phyloP scores from a whole-genome alignment of 2,113 vertebrate genomes.

The Eclectus roratus region DNA sequence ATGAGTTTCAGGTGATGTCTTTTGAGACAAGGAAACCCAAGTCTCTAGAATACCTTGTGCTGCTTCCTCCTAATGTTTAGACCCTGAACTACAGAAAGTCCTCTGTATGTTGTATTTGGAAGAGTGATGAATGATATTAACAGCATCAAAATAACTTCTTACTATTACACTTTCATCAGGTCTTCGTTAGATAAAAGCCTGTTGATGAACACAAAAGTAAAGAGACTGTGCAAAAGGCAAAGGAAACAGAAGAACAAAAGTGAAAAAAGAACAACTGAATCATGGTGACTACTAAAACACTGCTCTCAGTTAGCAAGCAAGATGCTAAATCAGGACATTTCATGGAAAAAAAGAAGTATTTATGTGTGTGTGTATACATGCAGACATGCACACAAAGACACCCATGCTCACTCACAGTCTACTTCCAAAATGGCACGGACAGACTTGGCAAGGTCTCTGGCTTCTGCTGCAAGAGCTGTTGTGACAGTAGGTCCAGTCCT shows the following conservation, averaged over 20 bases:
- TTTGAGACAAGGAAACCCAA: not conserved
- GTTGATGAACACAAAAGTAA: not conserved
- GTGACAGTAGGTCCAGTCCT: constrained; percentile 70
- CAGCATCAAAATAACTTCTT: not conserved
- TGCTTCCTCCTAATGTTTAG: not conserved
- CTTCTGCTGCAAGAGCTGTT: constrained; percentile 80
- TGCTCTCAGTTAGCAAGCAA: not conserved
- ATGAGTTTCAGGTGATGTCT: not conserved
- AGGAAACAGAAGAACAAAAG: not conserved
- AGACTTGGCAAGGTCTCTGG: constrained; percentile 83
- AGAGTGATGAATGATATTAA: not conserved
- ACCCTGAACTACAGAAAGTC: not conserved
- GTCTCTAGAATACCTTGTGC: not conserved
- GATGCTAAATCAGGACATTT: not conserved
- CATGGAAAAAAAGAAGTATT: not conserved
- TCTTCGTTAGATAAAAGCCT: not conserved
- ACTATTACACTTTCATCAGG: not conserved
- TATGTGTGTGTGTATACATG: too few species aligned
- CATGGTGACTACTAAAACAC: not conserved
- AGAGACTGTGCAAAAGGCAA: not conserved
- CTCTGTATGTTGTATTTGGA: not conserved
- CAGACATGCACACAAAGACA: not conserved
- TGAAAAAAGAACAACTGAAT: not conserved
- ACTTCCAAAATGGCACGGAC: constrained; percentile 83
- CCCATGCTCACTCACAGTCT: constrained; percentile 82